phyloP scores from a whole-genome alignment of 2,888 invertebrate genomes.

The Zhuqinia jingwanae region DNA sequence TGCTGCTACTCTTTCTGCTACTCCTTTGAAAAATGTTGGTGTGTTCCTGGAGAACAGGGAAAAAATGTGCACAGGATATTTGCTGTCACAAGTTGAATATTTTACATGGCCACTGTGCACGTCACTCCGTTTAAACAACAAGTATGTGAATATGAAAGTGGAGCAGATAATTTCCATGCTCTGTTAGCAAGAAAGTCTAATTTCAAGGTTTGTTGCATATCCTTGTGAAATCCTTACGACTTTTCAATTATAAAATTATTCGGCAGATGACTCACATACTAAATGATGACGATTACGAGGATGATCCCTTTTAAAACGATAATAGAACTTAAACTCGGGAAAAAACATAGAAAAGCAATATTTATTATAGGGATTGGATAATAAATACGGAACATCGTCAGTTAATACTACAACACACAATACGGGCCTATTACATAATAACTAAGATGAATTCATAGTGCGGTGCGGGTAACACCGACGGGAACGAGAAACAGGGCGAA shows the following conservation, averaged over 20 bases:
- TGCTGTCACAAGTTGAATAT: conserved; percentile 36
- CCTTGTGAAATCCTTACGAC: background rate
- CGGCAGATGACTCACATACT: background rate
- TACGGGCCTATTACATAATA: too few relatives aligned
- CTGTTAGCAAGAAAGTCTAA: conserved; percentile 14
- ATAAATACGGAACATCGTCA: too few relatives aligned
- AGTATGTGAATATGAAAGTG: background rate
- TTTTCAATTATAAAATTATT: conserved; percentile 10
- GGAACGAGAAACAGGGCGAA: conserved; percentile 41
- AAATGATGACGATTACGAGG: too few relatives aligned
- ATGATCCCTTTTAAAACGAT: too few relatives aligned
- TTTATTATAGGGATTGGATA: too few relatives aligned
- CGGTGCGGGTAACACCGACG: background rate
- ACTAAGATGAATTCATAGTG: too few relatives aligned
- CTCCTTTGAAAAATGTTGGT: background rate
- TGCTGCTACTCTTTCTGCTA: background rate
- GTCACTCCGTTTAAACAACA: conserved; percentile 18
- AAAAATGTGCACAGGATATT: conserved; percentile 20
- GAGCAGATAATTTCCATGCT: background rate
- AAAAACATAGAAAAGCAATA: too few relatives aligned
- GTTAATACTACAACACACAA: too few relatives aligned
- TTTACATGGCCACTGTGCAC: conserved; percentile 53
- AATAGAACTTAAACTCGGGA: too few relatives aligned
- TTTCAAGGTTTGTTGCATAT: conserved; percentile 49
- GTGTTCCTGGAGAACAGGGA: conserved; percentile 1